Conservation (phyloP, 2,888 invertebrate genomes). For the Leptopilina myrica region DNA sequence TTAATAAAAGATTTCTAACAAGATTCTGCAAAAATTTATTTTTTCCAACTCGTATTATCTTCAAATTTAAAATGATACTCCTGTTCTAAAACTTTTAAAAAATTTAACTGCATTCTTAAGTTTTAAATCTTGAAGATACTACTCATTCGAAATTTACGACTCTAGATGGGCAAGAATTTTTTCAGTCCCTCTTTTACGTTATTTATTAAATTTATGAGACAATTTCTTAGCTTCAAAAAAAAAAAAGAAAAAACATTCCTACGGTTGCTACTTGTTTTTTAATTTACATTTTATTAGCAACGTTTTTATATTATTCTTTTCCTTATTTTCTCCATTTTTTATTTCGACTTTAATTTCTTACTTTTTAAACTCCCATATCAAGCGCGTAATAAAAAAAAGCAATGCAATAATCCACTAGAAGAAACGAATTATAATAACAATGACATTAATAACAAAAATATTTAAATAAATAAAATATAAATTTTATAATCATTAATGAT, state of each 20-base stretch:
- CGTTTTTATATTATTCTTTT: not conserved
- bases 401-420: no score
- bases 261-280: not conserved
- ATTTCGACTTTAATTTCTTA: no score
- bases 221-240: not conserved
- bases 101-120: slow-evolving; percentile 14
- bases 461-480: no score
- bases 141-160: slow-evolving; percentile 5
- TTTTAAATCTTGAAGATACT: slow-evolving; percentile 1
- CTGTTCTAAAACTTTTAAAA: not conserved
- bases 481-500: no score
- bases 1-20: not conserved
- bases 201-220: slow-evolving; percentile 8
- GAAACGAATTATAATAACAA: no score
- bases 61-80: not conserved
- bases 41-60: not conserved
- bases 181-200: not conserved
- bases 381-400: no score
- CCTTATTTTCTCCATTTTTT: no score
- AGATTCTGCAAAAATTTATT: not conserved
- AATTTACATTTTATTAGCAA: not conserved
- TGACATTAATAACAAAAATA: no score
- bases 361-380: no score
- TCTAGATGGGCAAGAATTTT: not conserved
- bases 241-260: not conserved